phyloP scores from a whole-genome alignment of 2,113 vertebrate species.

The Marmota flaviventris region DNA sequence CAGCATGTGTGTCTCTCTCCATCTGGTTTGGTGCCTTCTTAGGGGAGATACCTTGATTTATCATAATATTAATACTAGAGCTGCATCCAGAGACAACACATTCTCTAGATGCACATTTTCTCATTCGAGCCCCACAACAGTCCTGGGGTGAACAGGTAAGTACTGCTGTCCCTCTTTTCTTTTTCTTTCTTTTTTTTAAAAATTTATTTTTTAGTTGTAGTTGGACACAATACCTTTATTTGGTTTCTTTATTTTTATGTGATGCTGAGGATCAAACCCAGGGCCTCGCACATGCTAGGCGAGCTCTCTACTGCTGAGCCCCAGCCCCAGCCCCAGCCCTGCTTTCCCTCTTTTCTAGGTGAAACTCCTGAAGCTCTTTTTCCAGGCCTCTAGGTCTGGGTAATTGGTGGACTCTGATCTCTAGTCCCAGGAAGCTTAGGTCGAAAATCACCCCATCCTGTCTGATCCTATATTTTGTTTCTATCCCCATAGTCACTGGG shows the following conservation, averaged over 20 bases:
- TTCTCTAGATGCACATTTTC: background rate
- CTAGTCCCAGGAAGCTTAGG: background rate
- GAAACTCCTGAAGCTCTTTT: background rate
- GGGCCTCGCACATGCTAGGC: too few relatives aligned
- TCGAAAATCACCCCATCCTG: background rate
- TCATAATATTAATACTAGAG: background rate
- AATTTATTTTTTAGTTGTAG: too few relatives aligned
- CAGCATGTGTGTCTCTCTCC: background rate
- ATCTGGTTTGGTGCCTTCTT: background rate
- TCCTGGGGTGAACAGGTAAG: too few relatives aligned
- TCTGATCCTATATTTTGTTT: background rate
- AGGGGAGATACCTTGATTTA: background rate
- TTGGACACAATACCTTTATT: too few relatives aligned
- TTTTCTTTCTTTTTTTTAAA: too few relatives aligned
- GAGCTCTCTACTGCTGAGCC: too few relatives aligned
- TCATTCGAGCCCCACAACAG: background rate
- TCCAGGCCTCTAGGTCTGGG: background rate
- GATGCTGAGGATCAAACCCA: too few relatives aligned
- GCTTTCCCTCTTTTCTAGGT: background rate
- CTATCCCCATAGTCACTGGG: background rate
- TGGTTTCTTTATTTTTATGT: too few relatives aligned
- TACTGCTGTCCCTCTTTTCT: background rate
- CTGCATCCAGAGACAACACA: background rate
- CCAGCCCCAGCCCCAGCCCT: too few relatives aligned
- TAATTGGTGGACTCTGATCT: background rate